Percentiles rank a stretch among this genome's conserved stretches.
These are phyloP conservation scores for Marmota flaviventris DNA, from an alignment of 2,113 vertebrate genomes.

Conservation along the genomic window DNA sequence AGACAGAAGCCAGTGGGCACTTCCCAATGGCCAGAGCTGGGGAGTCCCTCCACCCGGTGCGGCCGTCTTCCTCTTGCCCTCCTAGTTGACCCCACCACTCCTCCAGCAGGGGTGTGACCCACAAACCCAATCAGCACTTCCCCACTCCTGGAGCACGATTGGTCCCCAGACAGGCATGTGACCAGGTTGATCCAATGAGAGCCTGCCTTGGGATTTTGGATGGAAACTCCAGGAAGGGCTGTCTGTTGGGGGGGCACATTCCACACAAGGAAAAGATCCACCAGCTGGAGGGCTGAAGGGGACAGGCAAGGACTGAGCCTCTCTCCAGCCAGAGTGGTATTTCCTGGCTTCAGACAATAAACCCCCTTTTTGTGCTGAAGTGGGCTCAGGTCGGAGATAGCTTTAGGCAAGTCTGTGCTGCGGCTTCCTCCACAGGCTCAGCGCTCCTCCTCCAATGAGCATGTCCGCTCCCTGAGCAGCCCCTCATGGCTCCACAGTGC, in stretches of 20 bases:
- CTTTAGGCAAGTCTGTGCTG: not conserved
- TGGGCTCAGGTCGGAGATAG: not conserved
- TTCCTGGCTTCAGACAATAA: not conserved
- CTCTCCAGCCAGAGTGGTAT: not conserved
- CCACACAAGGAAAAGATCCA: not conserved
- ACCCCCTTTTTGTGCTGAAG: not conserved
- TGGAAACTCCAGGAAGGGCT: not conserved
- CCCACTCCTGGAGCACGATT: not conserved
- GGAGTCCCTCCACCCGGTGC: rapidly evolving
- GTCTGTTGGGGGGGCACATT: not conserved
- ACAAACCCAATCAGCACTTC: not conserved
- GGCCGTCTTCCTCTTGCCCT: not conserved
- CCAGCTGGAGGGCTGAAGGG: not conserved
- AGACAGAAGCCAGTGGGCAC: not conserved
- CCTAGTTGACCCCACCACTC: not conserved
- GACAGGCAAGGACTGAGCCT: not conserved
- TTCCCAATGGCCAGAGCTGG: not conserved
- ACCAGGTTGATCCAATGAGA: not conserved
- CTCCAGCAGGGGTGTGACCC: not conserved
- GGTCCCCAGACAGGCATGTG: not conserved
- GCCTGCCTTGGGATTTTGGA: not conserved
- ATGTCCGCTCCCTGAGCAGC: not conserved
- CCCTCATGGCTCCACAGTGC: not conserved
- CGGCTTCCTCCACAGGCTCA: too few species aligned
- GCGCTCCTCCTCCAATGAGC: too few species aligned